Evolutionary conservation across 2,888 invertebrate species (phyloP).

Genomic region (Dynastes tityus): DNA sequence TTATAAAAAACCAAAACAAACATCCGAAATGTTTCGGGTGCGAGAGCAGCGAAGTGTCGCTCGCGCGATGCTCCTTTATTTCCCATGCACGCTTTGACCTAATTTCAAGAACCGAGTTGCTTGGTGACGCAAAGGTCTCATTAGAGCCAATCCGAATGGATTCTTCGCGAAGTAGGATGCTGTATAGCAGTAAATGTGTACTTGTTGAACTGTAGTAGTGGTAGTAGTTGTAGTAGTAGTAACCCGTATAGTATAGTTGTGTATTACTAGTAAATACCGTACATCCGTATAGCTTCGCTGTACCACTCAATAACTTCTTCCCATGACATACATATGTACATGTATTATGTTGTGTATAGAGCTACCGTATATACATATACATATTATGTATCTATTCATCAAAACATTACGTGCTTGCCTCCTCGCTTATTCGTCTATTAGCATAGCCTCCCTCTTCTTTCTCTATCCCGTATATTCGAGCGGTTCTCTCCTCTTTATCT

Average conservation of each 20-base stretch:
- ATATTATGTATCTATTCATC: slow-evolving; percentile 9
- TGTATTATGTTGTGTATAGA: slow-evolving; percentile 16
- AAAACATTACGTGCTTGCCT: slow-evolving; percentile 10
- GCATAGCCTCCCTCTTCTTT: neutral
- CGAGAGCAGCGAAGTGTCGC: neutral
- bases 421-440: slow-evolving; percentile 5
- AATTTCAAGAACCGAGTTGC: slow-evolving; percentile 4
- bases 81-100: slow-evolving; percentile 25
- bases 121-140: slow-evolving; percentile 13
- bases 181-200: slow-evolving; percentile 9
- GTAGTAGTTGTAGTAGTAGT: slow-evolving; percentile 5
- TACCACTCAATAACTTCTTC: slow-evolving; percentile 32
- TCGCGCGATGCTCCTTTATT: slow-evolving; percentile 24
- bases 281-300: slow-evolving; percentile 3
- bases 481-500: neutral
- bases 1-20: slow-evolving; percentile 21
- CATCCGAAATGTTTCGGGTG: neutral
- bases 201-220: neutral
- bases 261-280: slow-evolving; percentile 21
- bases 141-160: slow-evolving; percentile 13
- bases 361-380: neutral
- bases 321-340: slow-evolving; percentile 28
- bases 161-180: neutral
- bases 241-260: neutral
- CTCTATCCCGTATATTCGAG: neutral